These are phyloP conservation scores for Phaonia tiefii DNA, from an alignment of 2,888 invertebrate genomes.

Conservation along the genomic window DNA sequence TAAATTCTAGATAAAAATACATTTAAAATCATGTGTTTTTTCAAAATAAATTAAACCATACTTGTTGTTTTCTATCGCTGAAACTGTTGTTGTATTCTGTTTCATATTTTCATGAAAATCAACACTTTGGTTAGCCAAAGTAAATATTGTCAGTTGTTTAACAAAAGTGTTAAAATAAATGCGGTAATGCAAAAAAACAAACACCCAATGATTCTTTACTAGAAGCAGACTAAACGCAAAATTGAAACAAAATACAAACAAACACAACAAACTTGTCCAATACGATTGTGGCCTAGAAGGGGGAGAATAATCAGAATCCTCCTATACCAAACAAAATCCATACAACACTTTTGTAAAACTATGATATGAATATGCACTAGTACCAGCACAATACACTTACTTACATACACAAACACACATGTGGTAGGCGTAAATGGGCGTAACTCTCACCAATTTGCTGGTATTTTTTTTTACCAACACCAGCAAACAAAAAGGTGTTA, in stretches of 20 bases:
- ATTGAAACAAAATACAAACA: constrained; percentile 55
- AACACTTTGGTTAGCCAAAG: constrained; percentile 75
- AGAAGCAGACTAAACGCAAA: constrained; percentile 62
- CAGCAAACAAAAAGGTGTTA: constrained; percentile 49
- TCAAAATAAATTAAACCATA: constrained; percentile 26
- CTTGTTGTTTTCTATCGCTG: constrained; percentile 13
- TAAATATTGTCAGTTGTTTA: constrained; percentile 67
- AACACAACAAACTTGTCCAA: constrained; percentile 34
- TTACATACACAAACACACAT: constrained; percentile 17
- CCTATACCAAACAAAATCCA: not conserved
- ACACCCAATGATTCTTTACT: constrained; percentile 48
- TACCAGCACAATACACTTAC: not conserved
- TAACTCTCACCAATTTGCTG: constrained; percentile 64
- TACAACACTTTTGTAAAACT: constrained; percentile 25
- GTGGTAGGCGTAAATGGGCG: constrained; percentile 58
- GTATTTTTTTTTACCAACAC: constrained; percentile 34
- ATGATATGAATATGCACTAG: constrained; percentile 25
- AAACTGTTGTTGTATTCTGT: constrained; percentile 29
- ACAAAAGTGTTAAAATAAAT: constrained; percentile 67
- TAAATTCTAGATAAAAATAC: too few relatives aligned
- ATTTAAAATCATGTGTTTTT: constrained; percentile 22
- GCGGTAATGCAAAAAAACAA: constrained; percentile 41
- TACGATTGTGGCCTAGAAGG: constrained; percentile 12
- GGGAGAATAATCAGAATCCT: constrained; percentile 26
- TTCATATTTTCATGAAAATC: constrained; percentile 65